Evolutionary conservation across 2,888 invertebrate species (phyloP).

Genomic region (Ectobius pallidus): DNA sequence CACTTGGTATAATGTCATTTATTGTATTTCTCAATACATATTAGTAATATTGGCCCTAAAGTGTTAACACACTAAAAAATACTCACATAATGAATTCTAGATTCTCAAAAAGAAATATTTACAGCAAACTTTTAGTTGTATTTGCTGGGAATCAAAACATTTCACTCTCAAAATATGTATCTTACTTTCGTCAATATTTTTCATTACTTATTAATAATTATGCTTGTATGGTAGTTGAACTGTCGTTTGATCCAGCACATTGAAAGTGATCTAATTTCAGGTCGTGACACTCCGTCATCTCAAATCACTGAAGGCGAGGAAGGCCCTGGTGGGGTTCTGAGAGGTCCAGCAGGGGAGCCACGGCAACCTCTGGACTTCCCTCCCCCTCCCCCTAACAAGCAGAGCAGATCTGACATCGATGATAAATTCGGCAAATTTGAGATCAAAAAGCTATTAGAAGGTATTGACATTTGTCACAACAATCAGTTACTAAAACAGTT

Average conservation of each 20-base stretch:
- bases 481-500: too few relatives aligned
- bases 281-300: constrained; percentile 94
- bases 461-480: constrained; percentile 47
- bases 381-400: constrained; percentile 65
- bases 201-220: too few relatives aligned
- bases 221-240: too few relatives aligned
- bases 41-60: too few relatives aligned
- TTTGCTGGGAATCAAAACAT: too few relatives aligned
- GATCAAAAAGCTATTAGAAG: constrained; percentile 72
- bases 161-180: too few relatives aligned
- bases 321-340: constrained; percentile 36
- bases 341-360: constrained; percentile 49
- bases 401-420: constrained; percentile 93
- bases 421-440: constrained; percentile 99
- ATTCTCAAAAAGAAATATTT: too few relatives aligned
- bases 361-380: constrained; percentile 53
- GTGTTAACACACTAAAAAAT: too few relatives aligned
- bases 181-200: too few relatives aligned
- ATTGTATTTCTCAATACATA: too few relatives aligned
- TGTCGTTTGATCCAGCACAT: background rate
- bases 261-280: constrained; percentile 51
- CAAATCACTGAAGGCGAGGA: constrained; percentile 84
- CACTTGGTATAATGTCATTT: too few relatives aligned
- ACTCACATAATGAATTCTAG: too few relatives aligned
- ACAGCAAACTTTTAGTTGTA: background rate